Base-by-base conservation (phyloP, 2,113 vertebrate genomes). In the Fulmarus glacialis region DNA sequence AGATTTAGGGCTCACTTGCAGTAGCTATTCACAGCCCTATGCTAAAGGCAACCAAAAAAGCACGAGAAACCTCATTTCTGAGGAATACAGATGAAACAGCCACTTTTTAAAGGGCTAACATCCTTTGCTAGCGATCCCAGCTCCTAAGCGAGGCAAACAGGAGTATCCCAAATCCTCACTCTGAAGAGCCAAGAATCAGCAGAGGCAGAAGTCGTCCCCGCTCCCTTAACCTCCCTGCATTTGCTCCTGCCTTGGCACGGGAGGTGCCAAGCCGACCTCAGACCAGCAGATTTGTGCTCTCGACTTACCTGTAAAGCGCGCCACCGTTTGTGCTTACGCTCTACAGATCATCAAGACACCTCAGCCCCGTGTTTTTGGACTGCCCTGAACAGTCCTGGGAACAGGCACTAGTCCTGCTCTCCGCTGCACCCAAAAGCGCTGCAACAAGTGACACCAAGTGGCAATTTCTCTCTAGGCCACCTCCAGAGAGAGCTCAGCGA, bases 1-100 rank as follows among this genome's bases (percentile, higher is more conserved):
- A 64, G 32, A 70, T 73, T 73, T 62, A 93, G 67, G 78, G 78
- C 70, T 97, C 70, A 95, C 81, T 70, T 85, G 66, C 59, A 71
- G 66, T 5, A 85, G 43, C 53, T 91, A 17, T 48, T 66, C 77
- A 68, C 60, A 92, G 70, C 27, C 23, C 34, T 64, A 68, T 48
- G 7, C 59, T 59, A 87, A n/a, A 95, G 40, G 18, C 62, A 90
- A 53, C 10, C 6, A 43, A 82, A 71, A 72, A 74, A 8, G 8
- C 23, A 60, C 0, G 5, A 79, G 45, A 95, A 95, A 86, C 52
- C 52, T 83, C 1, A 47, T 74, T 95, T 91, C 56, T n/a, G 36
- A 91, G 60, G 48, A 78, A 81, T 6, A 43, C 24, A 50, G 42
- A 71, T 15, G 13, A 84, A 96, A 66, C 18, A 80, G 24, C 3